These are phyloP conservation scores for Agelastica alni DNA, from an alignment of 2,888 invertebrate species.

Conservation along the genomic window DNA sequence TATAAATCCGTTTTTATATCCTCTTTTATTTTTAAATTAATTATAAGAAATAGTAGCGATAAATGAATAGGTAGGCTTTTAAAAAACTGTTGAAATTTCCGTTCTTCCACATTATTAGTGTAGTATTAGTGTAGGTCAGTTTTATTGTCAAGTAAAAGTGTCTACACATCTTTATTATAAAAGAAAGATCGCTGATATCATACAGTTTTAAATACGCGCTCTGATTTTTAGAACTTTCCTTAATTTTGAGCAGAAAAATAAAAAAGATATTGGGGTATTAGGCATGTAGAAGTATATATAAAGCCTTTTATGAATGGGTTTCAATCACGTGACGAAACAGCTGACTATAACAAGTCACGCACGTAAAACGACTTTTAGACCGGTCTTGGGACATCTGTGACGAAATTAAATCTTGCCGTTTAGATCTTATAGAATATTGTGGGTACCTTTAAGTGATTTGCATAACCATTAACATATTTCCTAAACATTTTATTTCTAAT, in stretches of 20 bases:
- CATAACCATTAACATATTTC: too few species aligned
- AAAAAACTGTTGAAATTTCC: too few species aligned
- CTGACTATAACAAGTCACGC: constrained; percentile 53
- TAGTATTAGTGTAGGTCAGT: constrained; percentile 56
- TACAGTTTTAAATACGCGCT: too few species aligned
- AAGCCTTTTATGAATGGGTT: constrained; percentile 17
- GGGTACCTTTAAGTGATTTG: too few species aligned
- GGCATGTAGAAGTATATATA: neutral
- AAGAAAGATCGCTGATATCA: too few species aligned
- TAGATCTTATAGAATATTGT: too few species aligned
- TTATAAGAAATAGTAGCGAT: too few species aligned
- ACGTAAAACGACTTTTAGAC: constrained; percentile 33
- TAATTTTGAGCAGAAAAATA: constrained; percentile 1
- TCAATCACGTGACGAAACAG: constrained; percentile 50
- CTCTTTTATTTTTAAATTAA: too few species aligned
- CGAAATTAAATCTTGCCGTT: neutral
- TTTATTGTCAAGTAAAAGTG: constrained; percentile 57
- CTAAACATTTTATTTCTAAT: too few species aligned
- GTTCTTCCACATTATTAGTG: constrained; percentile 15
- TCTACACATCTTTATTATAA: constrained; percentile 26
- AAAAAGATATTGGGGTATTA: constrained; percentile 6
- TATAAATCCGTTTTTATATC: too few species aligned
- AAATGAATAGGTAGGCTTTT: too few species aligned
- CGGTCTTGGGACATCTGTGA: constrained; percentile 8
- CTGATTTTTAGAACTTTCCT: neutral